A percentile compares a stretch with the other conserved stretches of the same genome.
These are phyloP conservation scores for Anastrepha obliqua DNA, from an alignment of 1,140 invertebrate species.

Conservation along the genomic window DNA sequence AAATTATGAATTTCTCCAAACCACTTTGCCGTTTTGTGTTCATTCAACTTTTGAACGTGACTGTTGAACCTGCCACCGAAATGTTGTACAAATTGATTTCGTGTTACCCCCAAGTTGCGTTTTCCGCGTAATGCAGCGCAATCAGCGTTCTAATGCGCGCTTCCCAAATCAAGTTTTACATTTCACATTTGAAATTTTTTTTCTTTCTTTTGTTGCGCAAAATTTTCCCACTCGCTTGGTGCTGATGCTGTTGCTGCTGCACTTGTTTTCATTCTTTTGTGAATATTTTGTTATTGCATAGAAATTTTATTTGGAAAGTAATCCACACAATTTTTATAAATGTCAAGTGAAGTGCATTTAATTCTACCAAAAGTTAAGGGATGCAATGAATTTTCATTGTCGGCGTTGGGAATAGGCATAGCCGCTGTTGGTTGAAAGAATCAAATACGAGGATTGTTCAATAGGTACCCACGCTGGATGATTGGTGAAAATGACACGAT, in stretches of 20 bases:
- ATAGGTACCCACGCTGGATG: too few relatives aligned
- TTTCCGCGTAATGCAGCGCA: background rate
- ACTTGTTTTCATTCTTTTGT: slow-evolving; percentile 6
- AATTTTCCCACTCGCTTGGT: slow-evolving; percentile 6
- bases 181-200: background rate
- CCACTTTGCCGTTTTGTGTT: background rate
- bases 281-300: background rate
- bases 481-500: too few relatives aligned
- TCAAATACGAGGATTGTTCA: too few relatives aligned
- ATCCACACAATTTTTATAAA: background rate
- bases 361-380: slow-evolving; percentile 19
- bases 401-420: background rate
- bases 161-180: background rate
- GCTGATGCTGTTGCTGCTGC: background rate
- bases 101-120: background rate
- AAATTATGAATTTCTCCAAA: background rate
- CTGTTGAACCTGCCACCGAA: slow-evolving; percentile 18
- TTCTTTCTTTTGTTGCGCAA: background rate
- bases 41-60: slow-evolving; percentile 46
- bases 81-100: slow-evolving; percentile 27
- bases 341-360: background rate
- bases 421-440: background rate
- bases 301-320: background rate
- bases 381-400: background rate
- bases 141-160: background rate